Evolutionary conservation across 2,113 vertebrate genomes (phyloP), one percentile per base, ranked within the genome.

Genomic region (Pampusana beccarii): DNA sequence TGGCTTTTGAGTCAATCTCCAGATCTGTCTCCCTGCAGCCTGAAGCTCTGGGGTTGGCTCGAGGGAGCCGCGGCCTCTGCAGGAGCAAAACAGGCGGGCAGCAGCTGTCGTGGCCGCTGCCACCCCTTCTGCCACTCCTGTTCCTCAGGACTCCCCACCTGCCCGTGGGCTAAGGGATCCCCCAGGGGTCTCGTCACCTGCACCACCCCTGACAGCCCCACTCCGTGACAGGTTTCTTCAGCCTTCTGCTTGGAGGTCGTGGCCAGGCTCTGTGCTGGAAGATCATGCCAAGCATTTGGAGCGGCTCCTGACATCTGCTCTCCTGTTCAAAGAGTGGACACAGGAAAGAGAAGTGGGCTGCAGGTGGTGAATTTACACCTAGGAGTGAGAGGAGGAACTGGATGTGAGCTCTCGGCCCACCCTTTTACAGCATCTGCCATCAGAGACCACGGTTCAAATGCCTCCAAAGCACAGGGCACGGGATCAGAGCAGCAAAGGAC

Each of bases 281-380:
- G 80, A 54, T 8, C 53, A 17, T 1, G 0, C 1, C 0, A 1
- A 44, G 57, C 38, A 31, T 36, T 82, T 2, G 0, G 82, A 90
- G 57, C 46, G 84, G 69, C 38, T 73, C 53, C 19, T 46, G 42
- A n/a, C 20, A 13, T 2, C 2, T 7, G 21, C 31, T 56, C 8
- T 64, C 44, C 66, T 23, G 4, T 34, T 62, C 14, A 2, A 50
- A 80, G 65, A 56, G 67, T 1, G 77, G 53, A 25, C 24, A 6
- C 15, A 19, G 57, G 31, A 36, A 29, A 46, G 42, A 62, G 46
- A 19, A 31, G 46, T 3, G 24, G 51, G 3, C 50, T 69, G 51
- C 73, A 38, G 50, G 3, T 16, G 0, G 23, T n/a, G 24, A 33
- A 67, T 51, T 46, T 17, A 72, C n/a, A 29, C 9, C 13, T 29